Base-by-base conservation (phyloP, 2,797 vertebrate genomes). In the Centroberyx gerrardi region DNA sequence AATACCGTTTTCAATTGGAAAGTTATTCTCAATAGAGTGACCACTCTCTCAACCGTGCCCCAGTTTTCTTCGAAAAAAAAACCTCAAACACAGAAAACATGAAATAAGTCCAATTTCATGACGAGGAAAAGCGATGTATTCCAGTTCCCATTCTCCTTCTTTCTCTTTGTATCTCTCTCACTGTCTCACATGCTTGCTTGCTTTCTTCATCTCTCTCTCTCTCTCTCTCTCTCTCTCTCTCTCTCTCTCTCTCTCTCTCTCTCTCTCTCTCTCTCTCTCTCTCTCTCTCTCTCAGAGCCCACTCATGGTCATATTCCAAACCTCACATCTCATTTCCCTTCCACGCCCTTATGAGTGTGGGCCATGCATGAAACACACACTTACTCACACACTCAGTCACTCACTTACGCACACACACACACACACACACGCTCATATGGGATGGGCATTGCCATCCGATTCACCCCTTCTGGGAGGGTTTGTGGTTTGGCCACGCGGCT, bases 401-500 rank as follows among this genome's bases (percentile, higher is more conserved):
- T 22, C 22, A 22, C 22, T 22, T 22, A 22, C 22, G 22, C 59
- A 63, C 61, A 48, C 17, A 48, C 28, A 38, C 31, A 14, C 59
- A 63, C 61, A 48, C 17, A 48, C 28, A 38, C 31, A 14, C 59
- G 22, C 60, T 27, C 73, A 77, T n/a, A 33, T 15, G 42, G 5
- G 42, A 28, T 56, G 17, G 66, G 46, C 63, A 74, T 8, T 66
- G 69, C 75, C 69, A 73, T 68, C 51, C 10, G 8, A 63, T 64
- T 72, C 72, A 74, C 54, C 74, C 68, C 44, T 62, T 46, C 60
- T 69, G 67, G 59, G 58, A 66, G 72, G 0, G 28, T 60, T 87
- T 88, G 86, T 88, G 89, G 87, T 90, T 88, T 81, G 51, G 91
- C 85, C 92, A 90, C 86, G 83, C 87, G 81, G 61, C 87, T 89